Evolutionary conservation across 2,888 invertebrate species (phyloP), one percentile per base, ranked within the genome.

Genomic region (Trissonchulus latispiculum): DNA sequence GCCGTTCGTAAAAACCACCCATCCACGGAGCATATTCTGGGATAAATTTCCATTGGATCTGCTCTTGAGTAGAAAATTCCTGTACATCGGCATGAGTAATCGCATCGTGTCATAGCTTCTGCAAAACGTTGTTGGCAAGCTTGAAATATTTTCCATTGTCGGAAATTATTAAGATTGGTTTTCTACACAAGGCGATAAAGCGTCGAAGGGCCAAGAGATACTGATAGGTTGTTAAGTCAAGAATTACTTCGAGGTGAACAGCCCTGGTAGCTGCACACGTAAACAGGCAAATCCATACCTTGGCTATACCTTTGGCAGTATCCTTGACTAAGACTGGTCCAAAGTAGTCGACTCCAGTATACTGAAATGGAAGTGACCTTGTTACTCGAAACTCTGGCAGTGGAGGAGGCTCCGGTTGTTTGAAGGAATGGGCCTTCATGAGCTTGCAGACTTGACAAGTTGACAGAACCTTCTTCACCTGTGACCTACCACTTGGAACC

Each of bases 1-100:
- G 75, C 28, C 84, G 76, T 77, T 85, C 84, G 79, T 83, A 85
- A 76, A 81, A 83, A 61, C 85, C 84, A 70, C 84, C 84, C 83
- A 83, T 83, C 84, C 85, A 85, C 1, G 84, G 77, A 1, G 84
- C 82, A 0, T 79, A 76, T 1, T 83, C 83, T 3, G 83, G 81
- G 70, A 82, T 85, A 75, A 84, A 85, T 28, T 75, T n/a, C n/a
- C n/a, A n/a, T n/a, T n/a, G n/a, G n/a, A n/a, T n/a, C n/a, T n/a
- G n/a, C n/a, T n/a, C n/a, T n/a, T n/a, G n/a, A n/a, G n/a, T n/a
- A n/a, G n/a, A n/a, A n/a, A n/a, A n/a, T n/a, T n/a, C n/a, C n/a
- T n/a, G n/a, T n/a, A n/a, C n/a, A n/a, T n/a, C n/a, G n/a, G n/a
- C n/a, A n/a, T n/a, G n/a, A n/a, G n/a, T n/a, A n/a, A n/a, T n/a